Base-by-base conservation (phyloP, 2,797 vertebrate genomes). In the Myotis myotis region DNA sequence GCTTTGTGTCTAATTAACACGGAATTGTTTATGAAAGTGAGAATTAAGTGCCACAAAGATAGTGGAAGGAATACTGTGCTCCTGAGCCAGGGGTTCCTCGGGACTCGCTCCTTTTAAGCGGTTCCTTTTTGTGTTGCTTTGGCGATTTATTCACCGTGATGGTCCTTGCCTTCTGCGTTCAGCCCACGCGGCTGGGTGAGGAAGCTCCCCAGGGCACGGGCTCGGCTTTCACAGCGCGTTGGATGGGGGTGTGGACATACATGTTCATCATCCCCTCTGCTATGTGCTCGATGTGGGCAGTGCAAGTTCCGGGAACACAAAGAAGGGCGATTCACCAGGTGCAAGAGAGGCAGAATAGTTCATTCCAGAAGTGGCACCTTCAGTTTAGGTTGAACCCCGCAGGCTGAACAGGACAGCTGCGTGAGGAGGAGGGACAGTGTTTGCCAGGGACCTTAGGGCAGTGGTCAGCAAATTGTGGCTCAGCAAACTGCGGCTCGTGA, bases 11-110 rank as follows among this genome's bases (percentile, higher is more conserved):
- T 87, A 96, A 82, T 92, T 92, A 89, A 89, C 49, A 71, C 78
- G 57, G 53, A 80, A n/a, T 87, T 96, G 57, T 88, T 91, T 60
- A 78, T 89, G 70, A 92, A 92, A 85, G 70, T 87, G 85, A 74
- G 6, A 92, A 92, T 93, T 62, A 94, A 96, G 41, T 92, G n/a
- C 36, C 64, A 15, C 19, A 88, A 57, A 87, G 19, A 33, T 30
- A 30, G 28, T 85, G 44, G 22, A 41, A 71, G 72, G 86, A 91
- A 51, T 91, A 91, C 68, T 72, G 51, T 87, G 19, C 38, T 84
- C n/a, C 62, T 38, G 15, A 87, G 30, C 68, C 38, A 83, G 53
- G n/a, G 81, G 16, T 30, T 38, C 19, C 5, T 13, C 78, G 53
- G 72, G 38, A 82, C 90, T 30, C 47, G 17, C 51, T 70, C 66